Conservation (phyloP, 2,888 invertebrate genomes). For the Drosophila rellima region DNA sequence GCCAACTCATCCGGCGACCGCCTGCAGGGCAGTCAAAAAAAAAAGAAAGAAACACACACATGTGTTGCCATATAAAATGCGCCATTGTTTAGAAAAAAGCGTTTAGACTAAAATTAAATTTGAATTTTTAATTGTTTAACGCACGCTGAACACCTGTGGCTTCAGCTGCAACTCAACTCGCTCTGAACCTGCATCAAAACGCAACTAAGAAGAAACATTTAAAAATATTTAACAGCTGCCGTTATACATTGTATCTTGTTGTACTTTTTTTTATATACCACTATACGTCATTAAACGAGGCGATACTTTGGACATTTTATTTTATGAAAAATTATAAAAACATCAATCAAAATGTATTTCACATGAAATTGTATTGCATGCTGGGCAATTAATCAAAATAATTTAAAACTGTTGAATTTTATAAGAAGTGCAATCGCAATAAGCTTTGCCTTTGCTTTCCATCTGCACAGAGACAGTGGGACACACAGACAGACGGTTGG, state of each 20-base stretch:
- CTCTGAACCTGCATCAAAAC: not conserved
- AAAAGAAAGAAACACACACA: too few species aligned
- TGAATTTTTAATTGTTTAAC: constrained; percentile 70
- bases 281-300: constrained; percentile 11
- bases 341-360: constrained; percentile 76
- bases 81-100: constrained; percentile 74
- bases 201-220: constrained; percentile 3
- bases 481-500: not conserved
- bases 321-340: constrained; percentile 69
- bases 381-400: constrained; percentile 72
- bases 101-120: constrained; percentile 72
- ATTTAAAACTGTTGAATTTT: constrained; percentile 65
- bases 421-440: constrained; percentile 42
- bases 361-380: constrained; percentile 50
- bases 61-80: constrained; percentile 48
- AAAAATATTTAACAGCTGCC: constrained; percentile 9
- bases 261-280: constrained; percentile 20
- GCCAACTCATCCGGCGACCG: constrained; percentile 40
- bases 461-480: constrained; percentile 5
- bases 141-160: constrained; percentile 50
- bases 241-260: constrained; percentile 4
- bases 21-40: constrained; percentile 53
- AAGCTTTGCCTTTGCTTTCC: constrained; percentile 8
- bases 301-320: constrained; percentile 19
- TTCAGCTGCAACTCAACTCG: constrained; percentile 8